Conservation (phyloP, 2,113 vertebrate species). For the Dasyornis broadbenti region DNA sequence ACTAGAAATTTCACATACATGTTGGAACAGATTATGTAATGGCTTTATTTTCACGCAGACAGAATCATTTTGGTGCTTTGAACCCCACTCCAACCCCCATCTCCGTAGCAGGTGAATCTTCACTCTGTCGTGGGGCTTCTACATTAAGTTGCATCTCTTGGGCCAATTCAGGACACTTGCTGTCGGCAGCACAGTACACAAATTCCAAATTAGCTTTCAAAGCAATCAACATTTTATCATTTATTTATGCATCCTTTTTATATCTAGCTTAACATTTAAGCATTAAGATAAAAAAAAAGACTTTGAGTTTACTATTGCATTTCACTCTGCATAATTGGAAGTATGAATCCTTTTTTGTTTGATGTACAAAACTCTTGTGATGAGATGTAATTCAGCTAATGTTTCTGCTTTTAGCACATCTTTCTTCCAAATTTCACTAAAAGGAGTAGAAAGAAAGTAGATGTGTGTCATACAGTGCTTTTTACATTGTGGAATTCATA, state of each 20-base stretch:
- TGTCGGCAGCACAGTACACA: background rate
- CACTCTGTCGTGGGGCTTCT: background rate
- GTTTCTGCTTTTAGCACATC: background rate
- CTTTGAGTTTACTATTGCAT: conserved; percentile 13
- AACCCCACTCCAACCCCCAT: background rate
- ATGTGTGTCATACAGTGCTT: background rate
- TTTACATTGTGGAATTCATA: background rate
- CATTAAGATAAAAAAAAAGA: background rate
- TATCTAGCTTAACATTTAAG: conserved; percentile 12
- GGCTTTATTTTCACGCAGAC: background rate
- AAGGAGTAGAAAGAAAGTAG: background rate
- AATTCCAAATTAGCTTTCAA: conserved; percentile 24
- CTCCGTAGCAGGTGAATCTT: background rate
- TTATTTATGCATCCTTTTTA: conserved; percentile 51
- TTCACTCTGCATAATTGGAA: conserved; percentile 16
- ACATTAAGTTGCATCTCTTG: background rate
- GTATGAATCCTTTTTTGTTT: background rate
- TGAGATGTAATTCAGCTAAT: background rate
- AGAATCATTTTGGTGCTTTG: background rate
- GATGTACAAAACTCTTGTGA: background rate
- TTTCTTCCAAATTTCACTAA: background rate
- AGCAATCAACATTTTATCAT: conserved; percentile 39
- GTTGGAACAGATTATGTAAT: background rate
- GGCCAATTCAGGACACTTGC: background rate
- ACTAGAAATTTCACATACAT: background rate